Evolutionary conservation across 2,797 vertebrate genomes (phyloP), one percentile per base, ranked within the genome.

Genomic region (Eulemur albifrons): DNA sequence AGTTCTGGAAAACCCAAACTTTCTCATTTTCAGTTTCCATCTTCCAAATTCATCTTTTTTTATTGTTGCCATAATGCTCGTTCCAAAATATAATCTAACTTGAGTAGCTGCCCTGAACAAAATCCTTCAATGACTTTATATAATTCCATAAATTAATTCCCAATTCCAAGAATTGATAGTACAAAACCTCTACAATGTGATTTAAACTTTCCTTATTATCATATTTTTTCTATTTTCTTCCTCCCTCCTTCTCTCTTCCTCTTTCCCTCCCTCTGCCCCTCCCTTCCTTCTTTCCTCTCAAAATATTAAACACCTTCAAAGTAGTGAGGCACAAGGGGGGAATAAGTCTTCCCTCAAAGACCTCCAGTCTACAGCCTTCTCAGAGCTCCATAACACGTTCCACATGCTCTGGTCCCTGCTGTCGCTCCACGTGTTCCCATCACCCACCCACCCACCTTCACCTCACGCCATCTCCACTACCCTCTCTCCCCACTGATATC

Each of bases 41-140:
- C 21, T 89, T 50, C 27, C 12, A 52, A 52, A 4, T 32, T 79
- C 32, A 52, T 54, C 18, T 61, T 59, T 86, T 87, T 61, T 35
- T 70, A 54, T 90, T 70, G 32, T 72, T 80, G 27, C 9, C n/a
- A 23, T 35, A 76, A 91, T 48, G 79, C 11, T 75, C 0, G 75
- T 94, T 73, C 27, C 88, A 83, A 90, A 70, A 89, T 50, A 81
- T 83, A 73, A 57, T 27, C 45, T 32, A 82, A 90, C 73, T 90
- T 10, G 35, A 76, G 32, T 89, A 43, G 9, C 12, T 96, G 93
- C 25, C 27, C 40, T 93, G 48, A 90, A 54, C 20, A 38, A 40
- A 85, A 88, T 4, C 5, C 43, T 67, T 77, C 4, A n/a, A 15
- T 82, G 40, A 48, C 27, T 50, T 77, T 43, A 38, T 72, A 52